Evolutionary conservation across 2,888 invertebrate genomes (phyloP).

Genomic region (Gandaritis pyraliata): DNA sequence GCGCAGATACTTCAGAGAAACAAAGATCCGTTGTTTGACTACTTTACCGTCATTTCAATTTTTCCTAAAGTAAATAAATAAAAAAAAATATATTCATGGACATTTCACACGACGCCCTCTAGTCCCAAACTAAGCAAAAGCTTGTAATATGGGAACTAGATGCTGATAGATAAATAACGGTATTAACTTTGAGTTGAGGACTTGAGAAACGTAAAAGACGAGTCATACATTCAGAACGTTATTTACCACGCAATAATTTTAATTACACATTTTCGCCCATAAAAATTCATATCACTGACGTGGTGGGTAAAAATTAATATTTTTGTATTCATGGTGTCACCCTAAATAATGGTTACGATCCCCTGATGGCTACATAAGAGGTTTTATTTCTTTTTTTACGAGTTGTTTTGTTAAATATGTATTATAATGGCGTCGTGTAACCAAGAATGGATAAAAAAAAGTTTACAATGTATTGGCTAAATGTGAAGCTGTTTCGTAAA

Average conservation of each 20-base stretch:
- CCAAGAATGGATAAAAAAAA: no score
- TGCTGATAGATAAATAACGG: no score
- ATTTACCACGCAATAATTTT: constrained; percentile 30
- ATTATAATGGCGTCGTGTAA: constrained; percentile 16
- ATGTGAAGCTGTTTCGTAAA: no score
- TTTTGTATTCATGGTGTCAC: constrained; percentile 41
- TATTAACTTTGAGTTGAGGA: not conserved
- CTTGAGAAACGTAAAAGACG: no score
- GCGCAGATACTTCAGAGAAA: no score
- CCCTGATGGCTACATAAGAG: constrained; percentile 36
- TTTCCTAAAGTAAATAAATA: no score
- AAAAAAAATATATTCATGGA: no score
- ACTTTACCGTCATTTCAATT: no score
- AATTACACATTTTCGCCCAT: constrained; percentile 40
- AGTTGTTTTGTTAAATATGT: constrained; percentile 40
- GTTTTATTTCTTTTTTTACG: constrained; percentile 41
- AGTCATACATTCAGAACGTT: constrained; percentile 9
- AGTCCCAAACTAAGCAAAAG: no score
- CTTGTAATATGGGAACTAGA: no score
- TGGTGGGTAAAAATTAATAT: constrained; percentile 40
- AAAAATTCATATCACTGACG: constrained; percentile 41
- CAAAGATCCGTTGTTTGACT: no score
- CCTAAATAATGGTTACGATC: constrained; percentile 36
- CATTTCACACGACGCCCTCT: no score
- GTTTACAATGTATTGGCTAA: not conserved